phyloP scores from a whole-genome alignment of 1,140 invertebrate genomes.

The Drosophila kikkawai region DNA sequence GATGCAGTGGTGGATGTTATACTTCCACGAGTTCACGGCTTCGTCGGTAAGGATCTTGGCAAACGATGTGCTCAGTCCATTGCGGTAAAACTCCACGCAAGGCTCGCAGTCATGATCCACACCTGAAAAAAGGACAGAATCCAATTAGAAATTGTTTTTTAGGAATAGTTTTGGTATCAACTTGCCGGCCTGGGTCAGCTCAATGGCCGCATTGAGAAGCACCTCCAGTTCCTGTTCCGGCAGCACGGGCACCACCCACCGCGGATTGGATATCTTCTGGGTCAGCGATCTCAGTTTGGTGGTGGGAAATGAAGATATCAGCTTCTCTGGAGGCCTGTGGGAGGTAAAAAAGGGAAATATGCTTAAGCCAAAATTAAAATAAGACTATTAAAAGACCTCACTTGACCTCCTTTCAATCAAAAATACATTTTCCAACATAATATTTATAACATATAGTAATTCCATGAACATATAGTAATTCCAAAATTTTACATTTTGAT shows the following conservation, averaged over 20 bases:
- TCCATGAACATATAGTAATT: not conserved
- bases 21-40: slow-evolving; percentile 98
- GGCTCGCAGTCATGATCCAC: slow-evolving; percentile 95
- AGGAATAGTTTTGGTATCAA: not conserved
- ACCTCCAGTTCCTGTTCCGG: slow-evolving; percentile 98
- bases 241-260: slow-evolving; percentile 98
- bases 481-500: no score
- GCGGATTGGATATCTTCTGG: slow-evolving; percentile 97
- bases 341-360: not conserved
- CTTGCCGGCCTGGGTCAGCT: slow-evolving; percentile 92
- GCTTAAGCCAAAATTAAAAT: not conserved
- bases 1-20: slow-evolving; percentile 98
- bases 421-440: not conserved
- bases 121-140: slow-evolving; percentile 86
- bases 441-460: slow-evolving; percentile 1
- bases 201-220: slow-evolving; percentile 94
- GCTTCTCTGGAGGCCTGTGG: slow-evolving; percentile 75
- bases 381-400: not conserved
- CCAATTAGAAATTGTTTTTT: not conserved
- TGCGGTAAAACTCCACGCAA: slow-evolving; percentile 97
- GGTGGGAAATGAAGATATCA: slow-evolving; percentile 90
- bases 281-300: slow-evolving; percentile 94
- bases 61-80: slow-evolving; percentile 97
- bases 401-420: not conserved
- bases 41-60: slow-evolving; percentile 99